Base-by-base conservation (phyloP, 1,140 invertebrate genomes). In the Dendroctonus valens region DNA sequence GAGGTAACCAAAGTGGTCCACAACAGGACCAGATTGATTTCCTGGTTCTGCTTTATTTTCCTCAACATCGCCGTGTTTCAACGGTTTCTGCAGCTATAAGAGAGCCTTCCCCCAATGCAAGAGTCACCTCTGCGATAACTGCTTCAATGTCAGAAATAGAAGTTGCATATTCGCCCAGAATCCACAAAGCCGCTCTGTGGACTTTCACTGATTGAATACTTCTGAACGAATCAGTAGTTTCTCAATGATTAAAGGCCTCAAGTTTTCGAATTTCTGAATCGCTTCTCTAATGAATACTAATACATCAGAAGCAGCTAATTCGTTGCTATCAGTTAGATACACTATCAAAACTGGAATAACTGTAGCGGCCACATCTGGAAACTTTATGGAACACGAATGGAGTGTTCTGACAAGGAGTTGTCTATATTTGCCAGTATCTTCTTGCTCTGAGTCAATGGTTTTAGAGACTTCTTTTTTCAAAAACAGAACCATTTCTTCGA, bases 101-200 rank as follows among this genome's bases (percentile, higher is more conserved):
- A 6, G 95, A 94, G 54, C 97, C 84, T 68, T 95, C 92, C 59
- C 93, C 94, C 7, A 98, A 79, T 39, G 89, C 86, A 63, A 87
- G 82, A 66, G 39, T 51, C 2, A 67, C 83, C 68, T 87, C 86
- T 52, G 84, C 85, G 77, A 97, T 86, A 0, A 96, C 90, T 61
- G 86, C 85, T 60, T 89, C 83, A 40, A 96, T 94, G 69, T 96
- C 91, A 5, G 89, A 84, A 7, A 86, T 80, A 0, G 83, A 85
- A 26, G 88, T 88, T 0, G 93, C 92, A 79, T 98, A 99, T 81
- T 99, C 97, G 40, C 96, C 96, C 41, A 99, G 83, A 73, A 99
- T 96, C 97, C 97, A 99, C n/a, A 99, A 81, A 3, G 96, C 93
- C 5, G 93, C 91, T 67, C 96, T 87, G 72, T 96, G 91, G n/a